phyloP scores from a whole-genome alignment of 2,888 invertebrate genomes.

The Panzeria rudis region DNA sequence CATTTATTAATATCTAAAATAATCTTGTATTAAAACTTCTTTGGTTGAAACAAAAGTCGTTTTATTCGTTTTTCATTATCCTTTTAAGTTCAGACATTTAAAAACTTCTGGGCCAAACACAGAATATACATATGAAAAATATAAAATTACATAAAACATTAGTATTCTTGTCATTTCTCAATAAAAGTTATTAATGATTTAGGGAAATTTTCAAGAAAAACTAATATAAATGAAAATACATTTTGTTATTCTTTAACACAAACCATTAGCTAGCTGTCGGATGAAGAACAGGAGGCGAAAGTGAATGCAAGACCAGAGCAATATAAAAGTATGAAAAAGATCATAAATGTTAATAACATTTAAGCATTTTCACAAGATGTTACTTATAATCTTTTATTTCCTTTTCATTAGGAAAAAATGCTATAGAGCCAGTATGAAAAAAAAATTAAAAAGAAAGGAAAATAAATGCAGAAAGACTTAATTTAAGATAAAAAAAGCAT shows the following conservation, averaged over 20 bases:
- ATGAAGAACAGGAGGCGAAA: neutral
- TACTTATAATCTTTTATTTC: conserved; percentile 48
- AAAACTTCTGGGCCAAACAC: neutral
- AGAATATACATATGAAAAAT: neutral
- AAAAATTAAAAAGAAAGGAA: neutral
- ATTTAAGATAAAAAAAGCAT: neutral
- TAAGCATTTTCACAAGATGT: conserved; percentile 61
- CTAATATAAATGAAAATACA: conserved; percentile 26
- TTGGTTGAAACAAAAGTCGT: neutral
- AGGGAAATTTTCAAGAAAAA: conserved; percentile 52
- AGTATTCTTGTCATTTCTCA: conserved; percentile 67
- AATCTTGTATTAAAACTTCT: conserved; percentile 13
- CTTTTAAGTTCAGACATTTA: neutral
- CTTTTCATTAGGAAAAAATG: neutral
- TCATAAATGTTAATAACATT: conserved; percentile 68
- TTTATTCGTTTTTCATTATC: neutral
- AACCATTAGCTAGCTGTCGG: neutral
- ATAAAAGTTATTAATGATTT: conserved; percentile 70
- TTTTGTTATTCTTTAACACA: conserved; percentile 8
- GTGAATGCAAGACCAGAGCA: neutral
- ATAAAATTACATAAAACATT: conserved; percentile 35
- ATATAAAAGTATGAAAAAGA: conserved; percentile 7
- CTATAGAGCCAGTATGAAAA: neutral
- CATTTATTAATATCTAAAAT: neutral
- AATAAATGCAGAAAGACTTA: neutral